Percentiles rank a stretch among this genome's conserved stretches.
Conservation (phyloP, 1,140 invertebrate genomes). For the Danaus plexippus region DNA sequence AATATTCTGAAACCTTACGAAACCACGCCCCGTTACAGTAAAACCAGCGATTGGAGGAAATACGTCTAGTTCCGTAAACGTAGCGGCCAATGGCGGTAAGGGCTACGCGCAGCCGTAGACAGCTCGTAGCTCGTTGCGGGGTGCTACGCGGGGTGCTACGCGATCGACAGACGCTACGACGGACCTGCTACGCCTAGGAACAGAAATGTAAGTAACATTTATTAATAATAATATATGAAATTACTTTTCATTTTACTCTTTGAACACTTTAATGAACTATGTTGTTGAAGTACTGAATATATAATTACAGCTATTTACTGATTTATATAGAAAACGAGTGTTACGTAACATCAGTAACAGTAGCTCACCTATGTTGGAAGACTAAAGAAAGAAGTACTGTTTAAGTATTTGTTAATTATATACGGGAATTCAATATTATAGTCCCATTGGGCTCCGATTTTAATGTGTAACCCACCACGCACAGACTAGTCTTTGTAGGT, state of each 20-base stretch:
- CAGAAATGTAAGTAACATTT: conserved; percentile 61
- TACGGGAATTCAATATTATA: no score
- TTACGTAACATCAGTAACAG: no score
- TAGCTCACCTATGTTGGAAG: no score
- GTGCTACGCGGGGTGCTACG: conserved; percentile 58
- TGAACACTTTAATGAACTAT: no score
- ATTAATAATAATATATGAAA: conserved; percentile 5
- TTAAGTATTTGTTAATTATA: no score
- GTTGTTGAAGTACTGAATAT: no score
- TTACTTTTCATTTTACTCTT: conserved; percentile 1
- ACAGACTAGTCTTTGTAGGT: no score
- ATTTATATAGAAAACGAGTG: no score
- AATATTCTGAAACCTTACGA: conserved; percentile 66
- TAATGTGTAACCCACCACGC: no score
- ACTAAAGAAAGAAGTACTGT: no score
- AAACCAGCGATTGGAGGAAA: conserved; percentile 42
- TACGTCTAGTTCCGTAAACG: conserved; percentile 38
- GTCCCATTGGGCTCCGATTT: no score
- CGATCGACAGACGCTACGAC: conserved; percentile 61
- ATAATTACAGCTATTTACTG: no score
- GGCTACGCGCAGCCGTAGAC: conserved; percentile 63
- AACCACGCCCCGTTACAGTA: conserved; percentile 58
- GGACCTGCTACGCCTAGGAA: conserved; percentile 61
- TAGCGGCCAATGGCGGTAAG: conserved; percentile 47
- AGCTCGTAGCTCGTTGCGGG: conserved; percentile 41